Evolutionary conservation across 30 jellyfish, hydroid and myxozoan species (phyloP).

Genomic region (Aurelia sp.): DNA sequence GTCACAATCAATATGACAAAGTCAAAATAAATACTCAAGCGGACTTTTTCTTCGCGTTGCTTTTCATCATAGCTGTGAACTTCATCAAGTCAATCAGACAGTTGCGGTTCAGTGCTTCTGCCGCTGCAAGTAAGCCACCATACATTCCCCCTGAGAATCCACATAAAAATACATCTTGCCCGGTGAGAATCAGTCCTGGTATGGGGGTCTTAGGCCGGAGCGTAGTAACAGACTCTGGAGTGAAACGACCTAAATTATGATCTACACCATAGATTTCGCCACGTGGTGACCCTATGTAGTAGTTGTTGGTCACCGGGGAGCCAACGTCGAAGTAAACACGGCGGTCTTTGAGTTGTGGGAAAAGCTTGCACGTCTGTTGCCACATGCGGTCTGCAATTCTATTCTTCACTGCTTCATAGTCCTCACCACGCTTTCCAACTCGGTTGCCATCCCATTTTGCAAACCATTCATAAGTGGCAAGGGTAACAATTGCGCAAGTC

Average conservation of each 20-base stretch:
- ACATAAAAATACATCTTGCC: constrained; percentile 92
- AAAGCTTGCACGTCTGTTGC: constrained; percentile 81
- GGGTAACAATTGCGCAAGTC: constrained; percentile 89
- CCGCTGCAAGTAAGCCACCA: constrained; percentile 89
- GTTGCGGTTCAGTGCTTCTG: constrained; percentile 82
- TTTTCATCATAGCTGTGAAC: constrained; percentile 41
- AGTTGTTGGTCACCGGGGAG: constrained; percentile 84
- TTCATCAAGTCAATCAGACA: constrained; percentile 68
- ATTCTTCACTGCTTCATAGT: constrained; percentile 75
- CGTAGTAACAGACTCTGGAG: constrained; percentile 51
- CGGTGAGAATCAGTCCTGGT: constrained; percentile 88
- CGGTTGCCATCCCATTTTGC: constrained; percentile 83
- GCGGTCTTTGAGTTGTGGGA: constrained; percentile 82
- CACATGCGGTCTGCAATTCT: constrained; percentile 84
- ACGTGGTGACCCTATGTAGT: constrained; percentile 86
- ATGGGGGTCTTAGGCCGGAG: constrained; percentile 82
- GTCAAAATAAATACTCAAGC: too few species aligned
- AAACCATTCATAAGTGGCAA: constrained; percentile 92
- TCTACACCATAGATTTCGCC: constrained; percentile 96
- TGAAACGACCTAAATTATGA: constrained; percentile 72
- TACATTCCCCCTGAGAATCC: constrained; percentile 96
- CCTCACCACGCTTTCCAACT: constrained; percentile 89
- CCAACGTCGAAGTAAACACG: constrained; percentile 93
- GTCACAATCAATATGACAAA: too few species aligned
- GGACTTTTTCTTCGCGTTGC: constrained; percentile 26